Conservation (phyloP, 1,140 invertebrate genomes). For the Aphidius gifuensis region DNA sequence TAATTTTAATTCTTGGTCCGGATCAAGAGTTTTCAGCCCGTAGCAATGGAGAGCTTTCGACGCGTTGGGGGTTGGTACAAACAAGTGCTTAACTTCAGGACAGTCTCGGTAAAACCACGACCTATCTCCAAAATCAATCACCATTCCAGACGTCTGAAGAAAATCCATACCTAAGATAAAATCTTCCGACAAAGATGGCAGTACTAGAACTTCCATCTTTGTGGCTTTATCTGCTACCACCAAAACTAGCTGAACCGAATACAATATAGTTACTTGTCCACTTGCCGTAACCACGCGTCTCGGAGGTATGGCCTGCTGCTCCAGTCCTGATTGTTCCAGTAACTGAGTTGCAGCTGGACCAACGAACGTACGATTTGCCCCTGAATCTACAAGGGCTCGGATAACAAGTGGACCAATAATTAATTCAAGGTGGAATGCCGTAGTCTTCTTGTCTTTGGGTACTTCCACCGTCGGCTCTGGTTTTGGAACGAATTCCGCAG, state of each 20-base stretch:
- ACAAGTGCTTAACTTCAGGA: neutral
- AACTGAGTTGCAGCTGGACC: slow-evolving; percentile 1
- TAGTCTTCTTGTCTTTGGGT: too few relatives aligned
- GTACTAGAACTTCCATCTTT: neutral
- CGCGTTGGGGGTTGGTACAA: neutral
- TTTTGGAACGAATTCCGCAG: too few relatives aligned
- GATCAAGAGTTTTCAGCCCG: neutral
- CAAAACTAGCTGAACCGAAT: neutral
- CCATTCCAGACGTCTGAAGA: neutral
- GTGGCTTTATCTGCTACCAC: neutral
- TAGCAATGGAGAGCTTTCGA: neutral
- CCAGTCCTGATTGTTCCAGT: neutral
- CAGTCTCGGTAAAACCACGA: slow-evolving; percentile 7
- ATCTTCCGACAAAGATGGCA: slow-evolving; percentile 15
- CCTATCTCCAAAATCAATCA: slow-evolving; percentile 6
- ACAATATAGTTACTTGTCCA: neutral
- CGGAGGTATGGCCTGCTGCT: neutral
- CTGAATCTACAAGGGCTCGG: slow-evolving; percentile 19
- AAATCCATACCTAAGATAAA: slow-evolving; percentile 20
- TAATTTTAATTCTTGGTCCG: neutral
- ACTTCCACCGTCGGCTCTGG: too few relatives aligned
- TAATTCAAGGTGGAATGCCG: slow-evolving; percentile 8
- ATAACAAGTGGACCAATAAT: neutral
- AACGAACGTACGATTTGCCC: slow-evolving; percentile 9
- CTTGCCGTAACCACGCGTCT: neutral